Evolutionary conservation across 2,113 vertebrate genomes (phyloP).

Genomic region (Trematocara unimaculatum): DNA sequence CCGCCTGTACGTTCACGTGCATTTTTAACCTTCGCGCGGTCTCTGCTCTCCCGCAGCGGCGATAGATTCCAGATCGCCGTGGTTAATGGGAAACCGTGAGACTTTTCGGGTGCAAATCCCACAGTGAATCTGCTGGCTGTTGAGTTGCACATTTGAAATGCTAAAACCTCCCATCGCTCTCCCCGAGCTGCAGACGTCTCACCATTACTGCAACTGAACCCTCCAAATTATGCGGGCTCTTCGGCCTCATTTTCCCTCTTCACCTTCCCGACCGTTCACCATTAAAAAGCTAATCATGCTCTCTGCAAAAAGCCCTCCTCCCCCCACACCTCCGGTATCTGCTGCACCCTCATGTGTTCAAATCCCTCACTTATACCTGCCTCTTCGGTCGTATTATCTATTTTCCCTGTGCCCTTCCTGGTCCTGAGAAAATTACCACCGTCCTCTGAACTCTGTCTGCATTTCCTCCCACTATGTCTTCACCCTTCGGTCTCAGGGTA

Average conservation of each 20-base stretch:
- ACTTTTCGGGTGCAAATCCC: not conserved
- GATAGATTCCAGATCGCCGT: not conserved
- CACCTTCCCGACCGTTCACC: not conserved
- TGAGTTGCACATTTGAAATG: not conserved
- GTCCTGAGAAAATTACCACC: not conserved
- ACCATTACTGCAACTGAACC: not conserved
- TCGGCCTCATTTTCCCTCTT: not conserved
- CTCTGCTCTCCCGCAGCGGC: not conserved
- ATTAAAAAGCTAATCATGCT: slow-evolving; percentile 22
- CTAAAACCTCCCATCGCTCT: not conserved
- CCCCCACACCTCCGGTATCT: not conserved
- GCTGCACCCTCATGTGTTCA: not conserved
- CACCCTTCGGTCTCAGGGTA: not conserved
- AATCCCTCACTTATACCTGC: not conserved
- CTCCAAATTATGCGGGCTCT: not conserved
- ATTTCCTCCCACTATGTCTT: not conserved
- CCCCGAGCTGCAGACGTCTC: not conserved
- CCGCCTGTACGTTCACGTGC: not conserved
- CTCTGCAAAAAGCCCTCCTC: not conserved
- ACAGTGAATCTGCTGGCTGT: not conserved
- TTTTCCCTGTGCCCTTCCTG: not conserved
- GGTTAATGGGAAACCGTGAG: not conserved
- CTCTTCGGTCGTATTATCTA: not conserved
- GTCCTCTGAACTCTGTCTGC: not conserved
- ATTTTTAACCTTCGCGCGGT: not conserved